These are phyloP conservation scores for Poecilus cupreus DNA, from an alignment of 2,888 invertebrate species.

Conservation along the genomic window DNA sequence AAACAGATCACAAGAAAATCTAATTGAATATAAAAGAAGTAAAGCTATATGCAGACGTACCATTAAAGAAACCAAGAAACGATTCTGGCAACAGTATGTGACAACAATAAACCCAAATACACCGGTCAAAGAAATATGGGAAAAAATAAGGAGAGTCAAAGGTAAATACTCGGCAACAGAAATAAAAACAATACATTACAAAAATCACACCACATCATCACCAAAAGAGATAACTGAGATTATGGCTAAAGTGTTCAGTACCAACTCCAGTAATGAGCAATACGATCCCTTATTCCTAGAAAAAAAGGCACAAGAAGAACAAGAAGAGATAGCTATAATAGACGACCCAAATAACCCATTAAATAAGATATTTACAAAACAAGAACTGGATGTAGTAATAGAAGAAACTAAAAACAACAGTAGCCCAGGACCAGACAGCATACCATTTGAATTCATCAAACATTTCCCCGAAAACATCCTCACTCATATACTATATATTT, in stretches of 20 bases:
- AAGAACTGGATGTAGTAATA: neutral
- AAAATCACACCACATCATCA: too few species aligned
- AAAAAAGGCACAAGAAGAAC: neutral
- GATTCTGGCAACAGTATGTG: neutral
- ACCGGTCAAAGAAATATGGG: neutral
- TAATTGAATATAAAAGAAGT: neutral
- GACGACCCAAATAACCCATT: neutral
- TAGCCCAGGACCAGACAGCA: constrained; percentile 12
- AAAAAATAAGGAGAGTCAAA: neutral
- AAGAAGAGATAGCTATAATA: neutral
- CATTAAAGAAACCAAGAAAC: constrained; percentile 9
- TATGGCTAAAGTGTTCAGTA: neutral
- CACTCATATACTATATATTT: neutral
- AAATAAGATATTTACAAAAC: neutral
- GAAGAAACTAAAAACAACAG: constrained; percentile 7
- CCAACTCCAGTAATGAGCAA: neutral
- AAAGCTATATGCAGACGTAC: neutral
- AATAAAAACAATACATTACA: neutral
- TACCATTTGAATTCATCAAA: constrained; percentile 13
- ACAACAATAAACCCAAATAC: neutral
- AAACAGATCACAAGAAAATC: constrained; percentile 26
- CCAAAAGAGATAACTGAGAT: constrained; percentile 1
- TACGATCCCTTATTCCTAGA: neutral
- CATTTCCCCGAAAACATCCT: neutral
- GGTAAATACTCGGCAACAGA: neutral